A percentile compares a stretch with the other conserved stretches of the same genome.
Evolutionary conservation across 2,113 vertebrate species (phyloP).

Genomic region (Nannospalax galili): DNA sequence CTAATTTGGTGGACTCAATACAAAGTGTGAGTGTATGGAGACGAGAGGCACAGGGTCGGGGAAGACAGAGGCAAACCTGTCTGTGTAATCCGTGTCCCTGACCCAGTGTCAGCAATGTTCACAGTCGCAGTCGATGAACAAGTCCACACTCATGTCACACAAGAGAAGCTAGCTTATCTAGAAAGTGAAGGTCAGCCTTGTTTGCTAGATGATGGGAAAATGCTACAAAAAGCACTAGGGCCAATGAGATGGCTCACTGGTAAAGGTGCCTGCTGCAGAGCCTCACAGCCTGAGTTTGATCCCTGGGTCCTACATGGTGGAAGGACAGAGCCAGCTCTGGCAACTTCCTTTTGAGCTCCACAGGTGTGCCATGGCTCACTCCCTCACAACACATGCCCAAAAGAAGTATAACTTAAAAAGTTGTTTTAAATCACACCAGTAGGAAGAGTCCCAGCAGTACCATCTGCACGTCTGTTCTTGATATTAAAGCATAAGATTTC

Average conservation of each 20-base stretch:
- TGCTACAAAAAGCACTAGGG: neutral
- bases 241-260: neutral
- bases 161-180: neutral
- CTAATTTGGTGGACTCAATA: neutral
- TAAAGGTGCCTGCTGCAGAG: too few species aligned
- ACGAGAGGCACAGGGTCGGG: neutral
- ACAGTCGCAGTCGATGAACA: neutral
- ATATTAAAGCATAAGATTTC: neutral
- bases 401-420: neutral
- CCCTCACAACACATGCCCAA: too few species aligned
- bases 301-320: neutral
- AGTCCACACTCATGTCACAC: neutral
- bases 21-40: neutral
- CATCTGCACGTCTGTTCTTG: too few species aligned
- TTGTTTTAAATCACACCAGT: neutral
- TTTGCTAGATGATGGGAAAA: conserved; percentile 10
- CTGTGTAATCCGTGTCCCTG: neutral
- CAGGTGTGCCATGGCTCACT: neutral
- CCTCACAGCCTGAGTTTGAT: neutral
- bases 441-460: too few species aligned
- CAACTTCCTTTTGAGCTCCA: neutral
- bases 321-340: neutral
- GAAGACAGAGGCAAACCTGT: neutral
- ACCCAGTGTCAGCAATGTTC: too few species aligned
- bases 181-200: neutral